Conservation (phyloP, 2,113 vertebrate genomes). For the Fregetta grallaria region DNA sequence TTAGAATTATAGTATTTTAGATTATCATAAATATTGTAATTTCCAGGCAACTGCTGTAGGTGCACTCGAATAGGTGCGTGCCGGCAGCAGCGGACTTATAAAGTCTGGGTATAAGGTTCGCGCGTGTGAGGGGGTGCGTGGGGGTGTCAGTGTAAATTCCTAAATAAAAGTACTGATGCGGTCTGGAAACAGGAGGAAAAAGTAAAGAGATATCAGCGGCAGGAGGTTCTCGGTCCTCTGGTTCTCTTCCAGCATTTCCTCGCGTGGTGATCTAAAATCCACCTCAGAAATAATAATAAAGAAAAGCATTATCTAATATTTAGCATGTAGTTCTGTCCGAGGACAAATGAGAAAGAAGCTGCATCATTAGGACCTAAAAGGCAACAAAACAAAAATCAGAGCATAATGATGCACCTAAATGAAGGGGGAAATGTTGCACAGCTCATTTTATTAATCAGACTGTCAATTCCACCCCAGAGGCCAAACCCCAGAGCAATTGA, state of each 20-base stretch:
- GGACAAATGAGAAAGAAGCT: constrained; percentile 78
- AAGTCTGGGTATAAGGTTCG: background rate
- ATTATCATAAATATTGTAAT: constrained; percentile 11
- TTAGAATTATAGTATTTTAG: background rate
- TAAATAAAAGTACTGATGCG: constrained; percentile 62
- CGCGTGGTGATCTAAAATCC: background rate
- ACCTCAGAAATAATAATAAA: constrained; percentile 43
- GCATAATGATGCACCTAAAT: constrained; percentile 99
- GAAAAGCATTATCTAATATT: constrained; percentile 74
- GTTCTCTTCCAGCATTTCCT: constrained; percentile 30
- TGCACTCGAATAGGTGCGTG: background rate
- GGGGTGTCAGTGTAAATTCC: constrained; percentile 44
- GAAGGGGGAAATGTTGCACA: constrained; percentile 98
- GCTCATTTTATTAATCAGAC: constrained; percentile 99
- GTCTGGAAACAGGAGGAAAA: constrained; percentile 57
- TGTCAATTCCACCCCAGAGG: constrained; percentile 99
- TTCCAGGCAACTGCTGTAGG: background rate
- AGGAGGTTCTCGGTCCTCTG: constrained; percentile 34
- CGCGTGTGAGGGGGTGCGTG: background rate
- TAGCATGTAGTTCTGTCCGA: constrained; percentile 72
- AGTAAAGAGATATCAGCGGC: constrained; percentile 5
- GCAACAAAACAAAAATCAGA: constrained; percentile 98
- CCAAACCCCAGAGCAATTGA: constrained; percentile 95
- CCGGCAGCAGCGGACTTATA: background rate
- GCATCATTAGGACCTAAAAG: constrained; percentile 86